Evolutionary conservation across 1,140 invertebrate species (phyloP).

Genomic region (Stegodyphus mimosarum): DNA sequence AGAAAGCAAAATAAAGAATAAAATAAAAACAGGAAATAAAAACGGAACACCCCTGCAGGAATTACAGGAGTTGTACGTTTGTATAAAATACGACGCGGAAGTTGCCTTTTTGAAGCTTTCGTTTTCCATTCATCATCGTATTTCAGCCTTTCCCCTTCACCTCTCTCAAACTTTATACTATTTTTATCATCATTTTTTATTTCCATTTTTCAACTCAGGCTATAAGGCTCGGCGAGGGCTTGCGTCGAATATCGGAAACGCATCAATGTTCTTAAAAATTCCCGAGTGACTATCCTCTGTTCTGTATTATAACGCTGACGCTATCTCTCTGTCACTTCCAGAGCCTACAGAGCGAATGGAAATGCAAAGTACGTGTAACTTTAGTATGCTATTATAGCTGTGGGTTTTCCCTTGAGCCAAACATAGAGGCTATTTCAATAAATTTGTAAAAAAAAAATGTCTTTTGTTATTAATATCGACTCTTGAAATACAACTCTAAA

Average conservation of each 20-base stretch:
- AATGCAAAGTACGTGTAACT: no score
- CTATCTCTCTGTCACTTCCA: no score
- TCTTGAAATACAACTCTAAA: no score
- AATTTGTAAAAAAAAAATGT: no score
- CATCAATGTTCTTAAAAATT: conserved; percentile 54
- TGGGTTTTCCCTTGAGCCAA: no score
- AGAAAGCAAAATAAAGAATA: neutral
- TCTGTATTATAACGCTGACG: no score
- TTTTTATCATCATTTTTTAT: conserved; percentile 4
- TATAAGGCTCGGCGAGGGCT: neutral
- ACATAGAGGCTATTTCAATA: no score
- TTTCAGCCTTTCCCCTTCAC: neutral
- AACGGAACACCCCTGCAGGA: neutral
- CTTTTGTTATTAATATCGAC: no score
- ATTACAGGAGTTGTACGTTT: conserved; percentile 38
- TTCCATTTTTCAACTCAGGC: conserved; percentile 48
- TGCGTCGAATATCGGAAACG: conserved; percentile 39
- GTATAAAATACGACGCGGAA: conserved; percentile 29
- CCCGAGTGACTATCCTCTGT: no score
- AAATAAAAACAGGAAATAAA: neutral
- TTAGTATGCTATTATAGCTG: no score
- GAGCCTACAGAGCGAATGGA: no score
- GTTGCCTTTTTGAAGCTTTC: conserved; percentile 39
- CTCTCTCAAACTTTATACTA: conserved; percentile 44
- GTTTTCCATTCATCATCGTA: conserved; percentile 53